Base-by-base conservation (phyloP, 2,113 vertebrate species). In the Cavia aperea region DNA sequence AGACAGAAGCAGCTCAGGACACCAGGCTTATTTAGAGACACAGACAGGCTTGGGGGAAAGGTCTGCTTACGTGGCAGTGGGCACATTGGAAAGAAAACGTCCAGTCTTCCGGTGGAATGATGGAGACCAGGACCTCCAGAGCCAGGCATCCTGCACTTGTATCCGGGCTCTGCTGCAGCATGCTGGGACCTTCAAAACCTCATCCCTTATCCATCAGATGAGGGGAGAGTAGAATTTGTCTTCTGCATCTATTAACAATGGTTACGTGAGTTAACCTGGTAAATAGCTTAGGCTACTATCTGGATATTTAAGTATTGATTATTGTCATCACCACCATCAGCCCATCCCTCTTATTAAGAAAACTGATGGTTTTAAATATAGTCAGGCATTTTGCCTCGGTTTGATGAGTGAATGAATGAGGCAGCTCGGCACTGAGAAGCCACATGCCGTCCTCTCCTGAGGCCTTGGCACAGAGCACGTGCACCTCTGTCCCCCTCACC, bases 41-140 rank as follows among this genome's bases (percentile, higher is more conserved):
- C 18, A 18, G 39, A 66, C 54, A 63, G 33, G 56, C 58, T 26
- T 14, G 1, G 23, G 26, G 81, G 33, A 2, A 24, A 24, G 43
- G 9, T 36, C 21, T 33, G 11, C 36, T 7, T 36, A 6, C 2
- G 21, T 1, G 14, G 56, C 31, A 6, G 31, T 4, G 9, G 60
- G 7, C 0, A 1, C 26, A 51, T 70, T 54, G 29, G 23, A 54
- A 51, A n/a, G 24, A 6, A 31, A 31, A 60, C 0, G 12, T 9
- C 36, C 3, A 7, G 19, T 11, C 78, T 39, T 78, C 8, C 2
- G 4, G 31, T 3, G 21, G 15, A 31, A 65, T 8, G 18, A 89
- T 16, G 31, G 46, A 70, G 43, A 36, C 29, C 0, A 3, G 16
- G 36, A 24, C n/a, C 51, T 56, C 43, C 29, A 15, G 66, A 56